Percentiles rank a stretch among this genome's conserved stretches.
Conservation (phyloP, 1,140 invertebrate genomes). For the Maniola jurtina region DNA sequence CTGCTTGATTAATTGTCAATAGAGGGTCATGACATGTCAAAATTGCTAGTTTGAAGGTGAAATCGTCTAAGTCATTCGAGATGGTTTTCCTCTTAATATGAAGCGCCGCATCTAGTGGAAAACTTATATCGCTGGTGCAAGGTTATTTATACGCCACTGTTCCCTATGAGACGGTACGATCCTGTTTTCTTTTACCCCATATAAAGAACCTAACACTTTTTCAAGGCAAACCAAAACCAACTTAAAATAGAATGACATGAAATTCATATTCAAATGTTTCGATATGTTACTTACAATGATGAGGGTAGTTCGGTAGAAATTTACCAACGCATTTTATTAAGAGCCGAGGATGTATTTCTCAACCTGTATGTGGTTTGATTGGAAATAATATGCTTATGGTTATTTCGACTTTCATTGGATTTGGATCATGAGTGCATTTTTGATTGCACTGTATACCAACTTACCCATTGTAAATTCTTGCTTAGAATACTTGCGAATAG, state of each 20-base stretch:
- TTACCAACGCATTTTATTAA: constrained; percentile 69
- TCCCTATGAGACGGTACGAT: constrained; percentile 53
- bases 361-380: constrained; percentile 59
- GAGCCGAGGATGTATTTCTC: constrained; percentile 59
- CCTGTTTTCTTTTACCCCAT: constrained; percentile 37
- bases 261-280: constrained; percentile 11
- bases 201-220: constrained; percentile 32
- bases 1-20: no score
- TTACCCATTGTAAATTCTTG: constrained; percentile 6
- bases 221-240: constrained; percentile 22
- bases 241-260: constrained; percentile 12
- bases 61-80: no score
- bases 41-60: no score
- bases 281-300: constrained; percentile 14
- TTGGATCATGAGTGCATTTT: constrained; percentile 48
- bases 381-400: constrained; percentile 67
- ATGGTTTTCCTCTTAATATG: no score
- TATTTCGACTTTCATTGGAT: constrained; percentile 39
- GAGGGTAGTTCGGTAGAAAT: constrained; percentile 33
- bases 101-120: no score
- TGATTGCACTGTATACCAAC: constrained; percentile 52
- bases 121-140: constrained; percentile 27
- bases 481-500: not conserved
- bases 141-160: constrained; percentile 68
- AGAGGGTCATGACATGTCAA: no score